Evolutionary conservation across 2,797 vertebrate genomes (phyloP), one percentile per base, ranked within the genome.

Genomic region (Ctenopoma kingsleyae): DNA sequence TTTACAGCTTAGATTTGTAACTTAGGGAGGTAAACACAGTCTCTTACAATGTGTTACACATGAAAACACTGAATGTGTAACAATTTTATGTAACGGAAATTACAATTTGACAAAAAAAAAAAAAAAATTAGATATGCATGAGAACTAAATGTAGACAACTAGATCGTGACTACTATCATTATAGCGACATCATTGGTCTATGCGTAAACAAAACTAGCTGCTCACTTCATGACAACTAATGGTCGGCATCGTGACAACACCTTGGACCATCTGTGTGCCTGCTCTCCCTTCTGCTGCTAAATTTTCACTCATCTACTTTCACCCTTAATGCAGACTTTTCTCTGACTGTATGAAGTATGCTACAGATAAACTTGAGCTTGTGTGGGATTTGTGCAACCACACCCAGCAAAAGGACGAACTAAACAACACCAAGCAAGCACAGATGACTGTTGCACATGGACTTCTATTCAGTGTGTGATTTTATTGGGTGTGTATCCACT

Each of bases 191-290:
- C 72, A 78, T 46, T 36, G 30, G 55, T 78, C 62, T 71, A 63
- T 55, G 79, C 79, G 69, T 81, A 70, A 78, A 77, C 66, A 82
- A 59, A 75, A 68, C 59, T 22, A 59, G 60, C 53, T 57, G 67
- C 70, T 75, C 35, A 43, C 57, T 71, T 84, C 38, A 69, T 69
- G 68, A 81, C 68, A 41, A 64, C 10, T 59, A 77, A 70, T 65
- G 59, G 78, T 63, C 66, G 3, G 58, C 61, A 53, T 75, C 20
- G 47, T 78, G 81, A 87, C 73, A 84, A 79, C 71, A 80, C 76
- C 66, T 74, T 56, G 44, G 81, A 77, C 85, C 82, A 89, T 89
- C 85, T 89, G 82, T 64, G 77, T n/a, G 64, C 61, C 41, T 71
- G 71, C 74, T 71, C 62, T 80, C 70, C 76, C 81, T 67, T 83